Conservation (phyloP, 2,888 invertebrate genomes). For the Harpagoxenus sublaevis region DNA sequence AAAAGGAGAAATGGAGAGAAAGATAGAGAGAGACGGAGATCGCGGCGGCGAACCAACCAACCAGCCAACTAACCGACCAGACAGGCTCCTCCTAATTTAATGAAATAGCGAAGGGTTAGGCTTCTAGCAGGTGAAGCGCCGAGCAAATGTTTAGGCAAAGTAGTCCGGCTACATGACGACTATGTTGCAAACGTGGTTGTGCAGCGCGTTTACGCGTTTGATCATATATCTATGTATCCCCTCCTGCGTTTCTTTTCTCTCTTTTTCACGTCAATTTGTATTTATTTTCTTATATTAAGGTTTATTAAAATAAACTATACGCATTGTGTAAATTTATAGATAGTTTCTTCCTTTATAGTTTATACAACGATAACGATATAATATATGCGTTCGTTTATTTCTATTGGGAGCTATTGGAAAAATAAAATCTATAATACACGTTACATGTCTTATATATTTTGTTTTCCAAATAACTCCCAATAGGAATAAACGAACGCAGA, state of each 20-base stretch:
- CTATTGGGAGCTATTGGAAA: no score
- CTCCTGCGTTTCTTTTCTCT: not conserved
- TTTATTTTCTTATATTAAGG: not conserved
- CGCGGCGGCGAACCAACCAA: conserved; percentile 52
- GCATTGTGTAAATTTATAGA: not conserved
- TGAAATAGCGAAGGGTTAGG: conserved; percentile 85
- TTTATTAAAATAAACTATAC: not conserved
- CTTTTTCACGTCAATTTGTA: not conserved
- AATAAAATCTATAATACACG: no score
- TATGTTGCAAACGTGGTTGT: conserved; percentile 64
- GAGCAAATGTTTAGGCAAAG: conserved; percentile 83
- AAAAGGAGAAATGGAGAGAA: conserved; percentile 13
- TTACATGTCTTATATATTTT: no score
- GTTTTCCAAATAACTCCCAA: no score
- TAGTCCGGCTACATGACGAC: conserved; percentile 68
- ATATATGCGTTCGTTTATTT: no score
- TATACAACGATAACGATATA: no score
- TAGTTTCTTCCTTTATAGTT: not conserved
- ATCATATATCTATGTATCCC: no score
- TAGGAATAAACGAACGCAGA: no score
- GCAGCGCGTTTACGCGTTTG: conserved; percentile 66
- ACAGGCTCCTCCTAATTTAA: conserved; percentile 83
- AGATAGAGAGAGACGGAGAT: conserved; percentile 25
- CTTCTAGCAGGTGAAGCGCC: conserved; percentile 79
- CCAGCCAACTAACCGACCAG: conserved; percentile 72